phyloP scores from a whole-genome alignment of 2,888 invertebrate genomes.

The Lomographa bimaculata region DNA sequence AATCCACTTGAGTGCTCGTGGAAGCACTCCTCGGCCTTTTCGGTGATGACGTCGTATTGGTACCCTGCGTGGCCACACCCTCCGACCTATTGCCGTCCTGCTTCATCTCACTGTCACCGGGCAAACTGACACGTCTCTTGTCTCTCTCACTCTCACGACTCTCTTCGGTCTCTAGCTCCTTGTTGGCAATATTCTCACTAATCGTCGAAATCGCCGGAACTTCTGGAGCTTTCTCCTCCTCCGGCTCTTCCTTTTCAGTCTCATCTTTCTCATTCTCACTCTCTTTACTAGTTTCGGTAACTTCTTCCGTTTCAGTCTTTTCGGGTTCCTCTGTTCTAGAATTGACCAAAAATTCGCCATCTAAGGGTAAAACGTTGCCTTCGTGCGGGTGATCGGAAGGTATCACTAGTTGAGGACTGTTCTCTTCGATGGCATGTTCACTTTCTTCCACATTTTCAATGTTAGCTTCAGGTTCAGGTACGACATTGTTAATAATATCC shows the following conservation, averaged over 20 bases:
- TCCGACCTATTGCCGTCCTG: slow-evolving; percentile 68
- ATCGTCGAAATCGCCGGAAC: slow-evolving; percentile 89
- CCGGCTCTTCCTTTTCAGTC: slow-evolving; percentile 43
- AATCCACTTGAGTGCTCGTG: slow-evolving; percentile 92
- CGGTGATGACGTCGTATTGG: slow-evolving; percentile 82
- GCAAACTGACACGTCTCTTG: slow-evolving; percentile 85
- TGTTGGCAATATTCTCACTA: slow-evolving; percentile 86
- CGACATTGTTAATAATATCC: slow-evolving; percentile 60
- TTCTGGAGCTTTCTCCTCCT: slow-evolving; percentile 75
- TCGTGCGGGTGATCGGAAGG: slow-evolving; percentile 65
- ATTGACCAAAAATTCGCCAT: slow-evolving; percentile 72
- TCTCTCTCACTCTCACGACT: slow-evolving; percentile 73
- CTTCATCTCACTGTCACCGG: slow-evolving; percentile 77
- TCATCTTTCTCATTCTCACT: slow-evolving; percentile 64
- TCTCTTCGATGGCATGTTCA: slow-evolving; percentile 31
- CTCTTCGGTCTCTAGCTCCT: slow-evolving; percentile 62
- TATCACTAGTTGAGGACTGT: slow-evolving; percentile 59
- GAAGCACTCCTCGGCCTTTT: slow-evolving; percentile 91
- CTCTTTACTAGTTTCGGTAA: slow-evolving; percentile 46
- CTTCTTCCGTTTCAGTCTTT: slow-evolving; percentile 42
- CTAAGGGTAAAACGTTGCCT: slow-evolving; percentile 71
- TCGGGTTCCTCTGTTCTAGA: slow-evolving; percentile 52
- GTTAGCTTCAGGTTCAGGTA: slow-evolving; percentile 50
- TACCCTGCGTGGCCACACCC: slow-evolving; percentile 64
- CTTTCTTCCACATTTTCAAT: slow-evolving; percentile 21